Conservation (phyloP, 2,113 vertebrate species). For the Aplodontia rufa region DNA sequence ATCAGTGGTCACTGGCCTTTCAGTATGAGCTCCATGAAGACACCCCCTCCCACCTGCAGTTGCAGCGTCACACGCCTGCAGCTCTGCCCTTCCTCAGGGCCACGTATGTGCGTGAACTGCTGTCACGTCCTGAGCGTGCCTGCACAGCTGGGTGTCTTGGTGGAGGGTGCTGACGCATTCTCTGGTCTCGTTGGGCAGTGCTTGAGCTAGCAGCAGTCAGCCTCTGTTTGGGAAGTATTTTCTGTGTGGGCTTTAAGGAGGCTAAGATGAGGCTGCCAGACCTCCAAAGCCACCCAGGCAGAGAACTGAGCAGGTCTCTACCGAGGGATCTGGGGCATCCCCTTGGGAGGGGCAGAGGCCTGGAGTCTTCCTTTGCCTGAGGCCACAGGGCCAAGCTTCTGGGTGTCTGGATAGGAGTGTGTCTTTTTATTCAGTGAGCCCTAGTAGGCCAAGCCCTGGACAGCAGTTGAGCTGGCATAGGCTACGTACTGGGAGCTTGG, state of each 20-base stretch:
- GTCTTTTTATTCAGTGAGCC: neutral
- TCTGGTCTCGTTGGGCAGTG: neutral
- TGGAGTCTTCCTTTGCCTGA: no score
- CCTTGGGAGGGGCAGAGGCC: neutral
- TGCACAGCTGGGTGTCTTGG: neutral
- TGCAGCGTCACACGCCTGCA: accelerated
- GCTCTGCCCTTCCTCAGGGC: neutral
- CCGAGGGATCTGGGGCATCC: neutral
- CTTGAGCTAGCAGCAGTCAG: neutral
- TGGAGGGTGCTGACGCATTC: neutral
- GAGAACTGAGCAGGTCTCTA: neutral
- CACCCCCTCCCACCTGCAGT: neutral
- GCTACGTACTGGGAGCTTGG: neutral
- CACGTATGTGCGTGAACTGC: neutral
- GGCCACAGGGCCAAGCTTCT: neutral
- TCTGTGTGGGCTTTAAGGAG: neutral
- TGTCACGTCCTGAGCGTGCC: neutral
- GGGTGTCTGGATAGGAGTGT: neutral
- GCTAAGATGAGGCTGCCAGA: neutral
- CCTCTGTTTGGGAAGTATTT: neutral
- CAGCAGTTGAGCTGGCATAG: neutral
- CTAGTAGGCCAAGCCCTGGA: neutral
- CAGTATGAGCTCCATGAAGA: neutral
- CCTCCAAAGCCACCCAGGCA: neutral
- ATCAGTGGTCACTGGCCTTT: neutral